A percentile compares a stretch with the other conserved stretches of the same genome.
Conservation (phyloP, 1,140 invertebrate genomes). For the Myzus persicae region DNA sequence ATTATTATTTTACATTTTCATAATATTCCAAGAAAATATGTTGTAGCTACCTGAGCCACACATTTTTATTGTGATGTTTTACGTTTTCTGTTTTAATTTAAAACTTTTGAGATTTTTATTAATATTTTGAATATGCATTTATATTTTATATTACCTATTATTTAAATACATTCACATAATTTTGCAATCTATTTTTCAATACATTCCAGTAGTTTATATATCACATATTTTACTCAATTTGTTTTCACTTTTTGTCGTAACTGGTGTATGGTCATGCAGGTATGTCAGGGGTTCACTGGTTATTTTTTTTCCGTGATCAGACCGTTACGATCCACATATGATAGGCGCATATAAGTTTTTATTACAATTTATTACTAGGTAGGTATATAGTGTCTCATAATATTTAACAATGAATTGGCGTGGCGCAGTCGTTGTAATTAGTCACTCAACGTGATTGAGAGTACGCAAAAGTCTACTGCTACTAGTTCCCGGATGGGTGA, state of each 20-base stretch:
- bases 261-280: not conserved
- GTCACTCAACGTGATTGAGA: no score
- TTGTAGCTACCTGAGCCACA: no score
- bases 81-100: no score
- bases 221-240: not conserved
- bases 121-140: not conserved
- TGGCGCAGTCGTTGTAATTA: no score
- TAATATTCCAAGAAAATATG: no score
- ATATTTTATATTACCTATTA: no score
- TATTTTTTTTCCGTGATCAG: not conserved
- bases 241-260: not conserved
- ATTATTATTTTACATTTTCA: no score
- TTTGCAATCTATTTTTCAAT: not conserved
- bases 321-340: not conserved
- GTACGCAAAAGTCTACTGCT: no score
- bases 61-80: no score
- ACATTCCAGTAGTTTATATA: not conserved
- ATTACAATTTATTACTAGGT: not conserved
- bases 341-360: not conserved
- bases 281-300: not conserved
- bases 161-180: not conserved
- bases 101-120: not conserved
- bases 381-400: not conserved
- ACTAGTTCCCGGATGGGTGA: no score
- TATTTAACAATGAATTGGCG: no score